Evolutionary conservation across 2,797 vertebrate genomes (phyloP).

Genomic region (Margarornis squamiger): DNA sequence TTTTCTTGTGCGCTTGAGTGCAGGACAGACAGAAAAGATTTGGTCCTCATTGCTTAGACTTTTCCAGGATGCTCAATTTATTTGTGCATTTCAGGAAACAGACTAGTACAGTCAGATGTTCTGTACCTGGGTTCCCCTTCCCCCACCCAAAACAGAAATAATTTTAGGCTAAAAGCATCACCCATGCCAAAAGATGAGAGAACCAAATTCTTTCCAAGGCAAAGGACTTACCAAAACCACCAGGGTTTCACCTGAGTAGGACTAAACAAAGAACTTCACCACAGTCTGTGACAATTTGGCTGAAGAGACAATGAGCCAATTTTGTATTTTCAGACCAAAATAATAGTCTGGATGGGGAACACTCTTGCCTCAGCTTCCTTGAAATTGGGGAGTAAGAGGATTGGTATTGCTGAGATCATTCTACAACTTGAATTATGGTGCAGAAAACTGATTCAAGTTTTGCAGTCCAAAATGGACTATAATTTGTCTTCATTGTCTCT

Average conservation of each 20-base stretch:
- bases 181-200: conserved; percentile 38
- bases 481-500: not conserved
- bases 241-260: not conserved
- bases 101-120: conserved; percentile 19
- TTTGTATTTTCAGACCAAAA: conserved; percentile 60
- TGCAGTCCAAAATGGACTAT: not conserved
- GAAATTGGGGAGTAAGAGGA: conserved; percentile 46
- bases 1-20: not conserved
- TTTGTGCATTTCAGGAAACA: conserved; percentile 61
- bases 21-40: not conserved
- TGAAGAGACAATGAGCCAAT: conserved; percentile 29
- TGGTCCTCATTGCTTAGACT: conserved; percentile 1
- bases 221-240: not conserved
- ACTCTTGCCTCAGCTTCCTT: conserved; percentile 50
- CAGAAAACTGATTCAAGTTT: not conserved
- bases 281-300: conserved; percentile 17
- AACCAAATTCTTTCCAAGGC: conserved; percentile 15
- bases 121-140: conserved; percentile 33
- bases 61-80: conserved; percentile 62
- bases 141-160: not conserved
- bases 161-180: conserved; percentile 15
- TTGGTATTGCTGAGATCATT: conserved; percentile 41
- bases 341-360: conserved; percentile 44
- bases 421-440: not conserved
- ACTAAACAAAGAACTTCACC: not conserved